phyloP scores from a whole-genome alignment of 1,140 invertebrate species.

The Eurosta solidaginis region DNA sequence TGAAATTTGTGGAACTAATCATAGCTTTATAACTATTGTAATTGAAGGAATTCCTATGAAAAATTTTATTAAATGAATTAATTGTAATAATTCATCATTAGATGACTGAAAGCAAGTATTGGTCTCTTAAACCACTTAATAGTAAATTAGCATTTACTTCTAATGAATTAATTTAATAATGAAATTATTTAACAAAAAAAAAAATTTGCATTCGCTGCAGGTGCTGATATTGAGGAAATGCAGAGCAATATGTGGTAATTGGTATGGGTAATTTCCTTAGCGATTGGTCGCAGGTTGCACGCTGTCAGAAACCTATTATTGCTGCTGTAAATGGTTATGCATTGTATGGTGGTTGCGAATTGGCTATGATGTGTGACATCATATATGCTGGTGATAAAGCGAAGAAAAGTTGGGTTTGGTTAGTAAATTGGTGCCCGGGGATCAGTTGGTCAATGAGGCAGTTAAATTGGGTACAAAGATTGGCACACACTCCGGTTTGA shows the following conservation, averaged over 20 bases:
- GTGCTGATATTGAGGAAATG: conserved; percentile 99
- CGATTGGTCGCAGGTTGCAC: conserved; percentile 78
- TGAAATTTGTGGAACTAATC: no score
- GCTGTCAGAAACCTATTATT: conserved; percentile 89
- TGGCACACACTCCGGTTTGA: conserved; percentile 82
- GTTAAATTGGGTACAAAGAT: conserved; percentile 96
- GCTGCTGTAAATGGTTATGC: conserved; percentile 96
- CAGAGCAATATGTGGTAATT: conserved; percentile 74
- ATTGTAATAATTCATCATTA: no score
- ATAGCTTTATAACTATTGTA: no score
- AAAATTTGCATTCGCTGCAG: conserved; percentile 96
- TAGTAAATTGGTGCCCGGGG: conserved; percentile 88
- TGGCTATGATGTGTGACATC: conserved; percentile 99
- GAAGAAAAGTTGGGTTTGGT: no score
- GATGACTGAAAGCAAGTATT: no score
- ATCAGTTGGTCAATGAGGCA: conserved; percentile 82
- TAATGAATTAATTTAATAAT: no score
- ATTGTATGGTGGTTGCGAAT: conserved; percentile 95
- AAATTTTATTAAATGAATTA: no score
- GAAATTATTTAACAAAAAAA: no score
- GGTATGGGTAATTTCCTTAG: conserved; percentile 75
- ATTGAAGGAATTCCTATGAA: no score
- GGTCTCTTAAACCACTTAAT: no score
- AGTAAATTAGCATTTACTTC: no score
- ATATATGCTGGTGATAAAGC: conserved; percentile 98